Evolutionary conservation across 2,888 invertebrate genomes (phyloP).

Genomic region (Limnephilus rhombicus): DNA sequence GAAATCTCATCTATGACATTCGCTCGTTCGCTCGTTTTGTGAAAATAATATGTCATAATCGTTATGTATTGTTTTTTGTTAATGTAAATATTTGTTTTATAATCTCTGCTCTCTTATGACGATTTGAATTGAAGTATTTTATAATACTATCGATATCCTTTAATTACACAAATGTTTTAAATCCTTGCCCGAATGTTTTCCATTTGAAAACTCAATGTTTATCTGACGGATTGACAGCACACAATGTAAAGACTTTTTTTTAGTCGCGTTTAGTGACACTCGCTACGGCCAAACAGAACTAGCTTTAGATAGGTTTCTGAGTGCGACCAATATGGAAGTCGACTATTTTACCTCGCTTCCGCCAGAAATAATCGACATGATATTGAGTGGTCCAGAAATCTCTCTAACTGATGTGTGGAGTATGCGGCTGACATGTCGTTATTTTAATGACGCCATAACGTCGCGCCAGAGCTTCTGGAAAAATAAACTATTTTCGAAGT

Average conservation of each 20-base stretch:
- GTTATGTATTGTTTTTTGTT: neutral
- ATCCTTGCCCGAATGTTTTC: neutral
- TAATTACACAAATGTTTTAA: neutral
- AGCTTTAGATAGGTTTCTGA: neutral
- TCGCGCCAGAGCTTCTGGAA: slow-evolving; percentile 53
- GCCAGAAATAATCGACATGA: slow-evolving; percentile 57
- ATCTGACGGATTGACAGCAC: neutral
- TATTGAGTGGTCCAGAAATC: slow-evolving; percentile 41
- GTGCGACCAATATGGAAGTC: slow-evolving; percentile 43
- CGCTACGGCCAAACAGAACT: neutral
- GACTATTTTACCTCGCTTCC: slow-evolving; percentile 53
- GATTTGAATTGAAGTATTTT: neutral
- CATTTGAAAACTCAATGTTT: neutral
- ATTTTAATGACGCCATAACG: slow-evolving; percentile 38
- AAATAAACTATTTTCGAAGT: slow-evolving; percentile 53
- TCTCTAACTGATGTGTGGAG: slow-evolving; percentile 46
- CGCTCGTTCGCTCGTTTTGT: neutral
- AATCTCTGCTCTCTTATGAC: neutral
- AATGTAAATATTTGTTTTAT: neutral
- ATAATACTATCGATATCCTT: neutral
- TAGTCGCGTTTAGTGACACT: neutral
- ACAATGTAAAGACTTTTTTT: slow-evolving; percentile 1
- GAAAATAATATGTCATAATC: slow-evolving; percentile 29
- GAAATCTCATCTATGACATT: neutral
- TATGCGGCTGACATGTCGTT: slow-evolving; percentile 49